A percentile compares a stretch with the other conserved stretches of the same genome.
Evolutionary conservation across 2,113 vertebrate genomes (phyloP).

Genomic region (Saguinus midas): DNA sequence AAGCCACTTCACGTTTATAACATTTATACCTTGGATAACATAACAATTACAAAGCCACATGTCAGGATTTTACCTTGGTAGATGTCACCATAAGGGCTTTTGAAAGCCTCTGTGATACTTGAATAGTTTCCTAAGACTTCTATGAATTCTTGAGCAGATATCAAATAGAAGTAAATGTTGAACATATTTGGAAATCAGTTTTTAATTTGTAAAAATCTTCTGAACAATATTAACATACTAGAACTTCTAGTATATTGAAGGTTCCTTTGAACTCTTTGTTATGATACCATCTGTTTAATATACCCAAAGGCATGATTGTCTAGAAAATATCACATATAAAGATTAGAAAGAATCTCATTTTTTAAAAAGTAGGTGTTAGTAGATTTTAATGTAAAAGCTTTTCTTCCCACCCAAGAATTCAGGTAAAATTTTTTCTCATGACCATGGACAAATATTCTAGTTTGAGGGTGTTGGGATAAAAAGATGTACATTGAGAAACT

Average conservation of each 20-base stretch:
- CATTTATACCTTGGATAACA: background rate
- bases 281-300: background rate
- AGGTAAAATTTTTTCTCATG: conserved; percentile 31
- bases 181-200: conserved; percentile 7
- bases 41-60: background rate
- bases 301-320: background rate
- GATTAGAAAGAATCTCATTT: conserved; percentile 44
- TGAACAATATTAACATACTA: background rate
- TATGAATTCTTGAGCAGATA: background rate
- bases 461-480: background rate
- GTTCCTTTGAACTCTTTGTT: background rate
- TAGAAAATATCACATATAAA: conserved; percentile 34
- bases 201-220: conserved; percentile 30
- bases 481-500: background rate
- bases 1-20: conserved; percentile 54
- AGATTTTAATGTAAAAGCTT: conserved; percentile 59
- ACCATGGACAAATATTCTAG: background rate
- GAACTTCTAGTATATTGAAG: conserved; percentile 21
- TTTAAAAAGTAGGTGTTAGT: conserved; percentile 37
- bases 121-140: conserved; percentile 1
- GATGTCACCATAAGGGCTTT: background rate
- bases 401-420: background rate
- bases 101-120: background rate
- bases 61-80: background rate
- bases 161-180: conserved; percentile 3